Percentiles rank a stretch among this genome's conserved stretches.
These are phyloP conservation scores for Cyclophora punctaria DNA, from an alignment of 2,888 invertebrate species.

Conservation along the genomic window DNA sequence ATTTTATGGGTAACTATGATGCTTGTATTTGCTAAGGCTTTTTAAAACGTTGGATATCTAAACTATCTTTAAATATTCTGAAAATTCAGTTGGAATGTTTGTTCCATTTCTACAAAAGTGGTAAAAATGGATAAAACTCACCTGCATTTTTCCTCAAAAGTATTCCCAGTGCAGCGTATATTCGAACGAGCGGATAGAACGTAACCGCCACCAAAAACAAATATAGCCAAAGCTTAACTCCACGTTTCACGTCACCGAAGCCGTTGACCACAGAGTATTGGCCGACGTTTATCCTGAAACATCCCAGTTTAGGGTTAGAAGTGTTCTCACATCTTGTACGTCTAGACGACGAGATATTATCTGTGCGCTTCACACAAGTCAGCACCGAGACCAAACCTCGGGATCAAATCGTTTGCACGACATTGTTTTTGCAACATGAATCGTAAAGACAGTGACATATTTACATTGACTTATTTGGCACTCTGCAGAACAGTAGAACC, in stretches of 20 bases:
- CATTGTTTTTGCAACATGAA: too few relatives aligned
- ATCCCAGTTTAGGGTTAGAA: conserved; percentile 6
- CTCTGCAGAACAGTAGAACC: too few relatives aligned
- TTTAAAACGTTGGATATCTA: background rate
- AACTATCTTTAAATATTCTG: background rate
- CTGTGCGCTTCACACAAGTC: conserved; percentile 8
- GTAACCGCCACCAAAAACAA: conserved; percentile 40
- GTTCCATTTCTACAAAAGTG: background rate
- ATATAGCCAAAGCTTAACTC: conserved; percentile 51
- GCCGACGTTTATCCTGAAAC: conserved; percentile 54
- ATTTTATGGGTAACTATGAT: too few relatives aligned
- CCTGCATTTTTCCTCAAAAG: conserved; percentile 35
- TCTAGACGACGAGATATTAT: conserved; percentile 13
- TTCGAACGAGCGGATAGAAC: conserved; percentile 45
- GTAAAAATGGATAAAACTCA: conserved; percentile 15
- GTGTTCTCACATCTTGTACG: conserved; percentile 13
- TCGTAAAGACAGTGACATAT: too few relatives aligned
- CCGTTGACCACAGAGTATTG: conserved; percentile 43
- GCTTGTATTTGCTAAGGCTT: too few relatives aligned
- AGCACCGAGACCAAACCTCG: too few relatives aligned
- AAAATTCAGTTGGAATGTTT: background rate
- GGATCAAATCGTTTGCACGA: too few relatives aligned
- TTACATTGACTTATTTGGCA: too few relatives aligned
- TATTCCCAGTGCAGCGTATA: conserved; percentile 37
- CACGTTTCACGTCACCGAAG: conserved; percentile 56